Conservation (phyloP, 37 sponge, comb jelly and placozoan genomes). For the Geodia barretti region DNA sequence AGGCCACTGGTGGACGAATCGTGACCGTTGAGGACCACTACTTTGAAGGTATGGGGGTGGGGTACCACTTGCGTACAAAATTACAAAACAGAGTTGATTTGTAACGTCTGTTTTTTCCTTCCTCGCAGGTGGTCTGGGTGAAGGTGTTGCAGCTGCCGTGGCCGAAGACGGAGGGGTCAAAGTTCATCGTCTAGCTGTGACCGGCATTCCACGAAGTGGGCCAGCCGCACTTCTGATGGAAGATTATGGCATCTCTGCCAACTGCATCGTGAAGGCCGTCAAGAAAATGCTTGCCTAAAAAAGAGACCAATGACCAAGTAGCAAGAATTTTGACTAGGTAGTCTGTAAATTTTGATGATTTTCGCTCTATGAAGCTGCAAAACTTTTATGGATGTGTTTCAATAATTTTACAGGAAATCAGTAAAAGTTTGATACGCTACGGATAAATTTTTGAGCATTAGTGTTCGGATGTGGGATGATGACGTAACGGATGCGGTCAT, state of each 20-base stretch:
- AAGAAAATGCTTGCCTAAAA: conserved; percentile 61
- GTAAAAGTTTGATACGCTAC: too few species aligned
- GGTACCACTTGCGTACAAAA: too few species aligned
- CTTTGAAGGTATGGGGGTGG: conserved; percentile 70
- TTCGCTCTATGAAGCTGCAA: too few species aligned
- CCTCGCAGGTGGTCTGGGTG: conserved; percentile 94
- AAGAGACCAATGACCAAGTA: neutral
- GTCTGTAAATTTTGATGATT: too few species aligned
- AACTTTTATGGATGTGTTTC: too few species aligned
- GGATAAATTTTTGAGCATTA: too few species aligned
- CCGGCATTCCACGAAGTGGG: conserved; percentile 89
- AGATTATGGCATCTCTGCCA: conserved; percentile 74
- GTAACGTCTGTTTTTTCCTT: neutral
- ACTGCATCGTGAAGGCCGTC: conserved; percentile 76
- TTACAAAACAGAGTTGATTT: too few species aligned
- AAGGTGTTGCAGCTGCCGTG: conserved; percentile 93
- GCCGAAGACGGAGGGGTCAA: conserved; percentile 58
- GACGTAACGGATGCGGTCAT: too few species aligned
- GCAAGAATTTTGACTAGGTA: too few species aligned
- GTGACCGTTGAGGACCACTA: conserved; percentile 99
- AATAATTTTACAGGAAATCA: too few species aligned
- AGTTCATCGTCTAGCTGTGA: conserved; percentile 85
- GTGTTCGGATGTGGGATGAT: too few species aligned
- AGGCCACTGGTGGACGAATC: conserved; percentile 85
- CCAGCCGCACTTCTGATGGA: conserved; percentile 86